Evolutionary conservation across 2,888 invertebrate genomes (phyloP).

Genomic region (Aleiodes alternator): DNA sequence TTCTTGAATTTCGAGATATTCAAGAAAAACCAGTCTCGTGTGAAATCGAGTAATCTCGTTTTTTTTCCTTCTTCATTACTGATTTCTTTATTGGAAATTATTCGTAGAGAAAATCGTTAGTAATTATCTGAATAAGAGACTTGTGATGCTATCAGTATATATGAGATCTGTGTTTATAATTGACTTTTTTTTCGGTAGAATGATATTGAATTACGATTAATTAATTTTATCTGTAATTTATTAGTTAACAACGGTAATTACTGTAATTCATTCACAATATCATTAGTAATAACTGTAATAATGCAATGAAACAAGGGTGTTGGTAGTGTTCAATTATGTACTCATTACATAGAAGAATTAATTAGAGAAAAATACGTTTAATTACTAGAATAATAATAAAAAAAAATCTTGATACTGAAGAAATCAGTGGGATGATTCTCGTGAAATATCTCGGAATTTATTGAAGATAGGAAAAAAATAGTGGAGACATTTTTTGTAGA

Average conservation of each 20-base stretch:
- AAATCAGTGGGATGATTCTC: too few relatives aligned
- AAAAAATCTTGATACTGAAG: not conserved
- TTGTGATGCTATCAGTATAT: slow-evolving; percentile 25
- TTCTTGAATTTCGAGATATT: too few relatives aligned
- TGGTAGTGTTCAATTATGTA: slow-evolving; percentile 27
- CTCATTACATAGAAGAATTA: slow-evolving; percentile 8
- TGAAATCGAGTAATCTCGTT: too few relatives aligned
- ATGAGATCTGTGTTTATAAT: slow-evolving; percentile 11
- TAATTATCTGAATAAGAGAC: slow-evolving; percentile 9
- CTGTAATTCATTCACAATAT: not conserved
- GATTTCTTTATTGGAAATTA: too few relatives aligned
- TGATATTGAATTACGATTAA: slow-evolving; percentile 3
- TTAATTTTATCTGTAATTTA: slow-evolving; percentile 11
- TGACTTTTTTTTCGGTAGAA: not conserved
- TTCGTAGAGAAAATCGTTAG: too few relatives aligned
- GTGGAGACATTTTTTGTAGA: too few relatives aligned
- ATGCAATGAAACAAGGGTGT: slow-evolving; percentile 24
- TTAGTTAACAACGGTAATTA: too few relatives aligned
- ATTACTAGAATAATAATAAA: not conserved
- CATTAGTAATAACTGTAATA: not conserved
- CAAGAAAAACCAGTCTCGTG: too few relatives aligned
- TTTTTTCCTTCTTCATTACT: too few relatives aligned
- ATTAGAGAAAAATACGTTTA: slow-evolving; percentile 7
- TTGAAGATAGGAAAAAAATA: too few relatives aligned
- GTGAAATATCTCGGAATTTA: too few relatives aligned